Base-by-base conservation (phyloP, 2,113 vertebrate genomes). In the Columba livia region DNA sequence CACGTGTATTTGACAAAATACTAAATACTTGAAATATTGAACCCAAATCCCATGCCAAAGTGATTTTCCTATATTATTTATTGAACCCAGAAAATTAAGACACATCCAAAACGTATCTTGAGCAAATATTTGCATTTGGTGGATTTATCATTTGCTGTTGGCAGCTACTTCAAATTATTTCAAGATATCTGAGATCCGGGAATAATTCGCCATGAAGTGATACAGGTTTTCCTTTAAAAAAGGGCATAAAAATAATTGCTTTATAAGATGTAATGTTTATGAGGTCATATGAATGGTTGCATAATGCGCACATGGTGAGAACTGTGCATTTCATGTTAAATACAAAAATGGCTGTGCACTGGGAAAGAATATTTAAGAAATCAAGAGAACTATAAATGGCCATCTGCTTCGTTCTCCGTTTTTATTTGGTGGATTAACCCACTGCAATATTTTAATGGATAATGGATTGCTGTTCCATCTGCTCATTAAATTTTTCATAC, bases 381-480 rank as follows among this genome's bases (percentile, higher is more conserved):
- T 97, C 95, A 93, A 92, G 96, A 95, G 70, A 97, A 96, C 94
- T 96, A 91, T 97, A 97, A 98, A 97, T 29, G 74, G 62, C 97
- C 97, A 98, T 98, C 97, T 98, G 97, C 85, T 98, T 92, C 65
- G 70, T 95, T 97, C 94, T 97, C 84, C 90, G 58, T 96, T 97
- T 98, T 97, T 97, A 97, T 97, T 97, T 97, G 91, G 92, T 96
- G 85, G 89, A 97, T 97, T 98, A 97, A 97, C 96, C 94, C 92
- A 93, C 79, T 97, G 93, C 92, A 97, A 69, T 97, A 97, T 98
- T 98, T 98, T 98, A 98, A 96, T 96, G 97, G 98, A 93, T 95
- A 97, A 97, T 96, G 90, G 90, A 89, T 91, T 96, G 66, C 71
- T 89, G 86, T 96, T 97, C 97, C 91, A 97, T 97, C 94, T 97